Conservation (phyloP, 2,888 invertebrate genomes). For the Archaeoteleia sp. region DNA sequence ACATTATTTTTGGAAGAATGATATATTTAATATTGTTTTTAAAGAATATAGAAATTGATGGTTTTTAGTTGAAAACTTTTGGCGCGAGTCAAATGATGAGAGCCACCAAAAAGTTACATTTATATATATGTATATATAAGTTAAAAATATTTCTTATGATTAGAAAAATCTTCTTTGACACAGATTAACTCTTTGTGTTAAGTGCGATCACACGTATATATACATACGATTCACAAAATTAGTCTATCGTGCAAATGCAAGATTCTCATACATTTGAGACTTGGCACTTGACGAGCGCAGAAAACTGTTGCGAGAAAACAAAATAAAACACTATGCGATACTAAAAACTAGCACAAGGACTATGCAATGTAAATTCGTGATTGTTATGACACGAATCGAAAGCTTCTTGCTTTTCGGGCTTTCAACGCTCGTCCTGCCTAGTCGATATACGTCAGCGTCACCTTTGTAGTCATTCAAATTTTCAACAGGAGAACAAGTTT, state of each 20-base stretch:
- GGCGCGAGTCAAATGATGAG: too few species aligned
- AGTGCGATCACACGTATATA: slow-evolving; percentile 6
- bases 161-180: slow-evolving; percentile 13
- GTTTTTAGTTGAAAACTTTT: too few species aligned
- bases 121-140: too few species aligned
- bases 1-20: too few species aligned
- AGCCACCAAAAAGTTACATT: background rate
- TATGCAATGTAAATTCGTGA: background rate
- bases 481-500: slow-evolving; percentile 28
- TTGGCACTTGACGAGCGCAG: background rate
- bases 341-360: background rate
- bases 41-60: too few species aligned
- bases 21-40: background rate
- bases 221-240: slow-evolving; percentile 19
- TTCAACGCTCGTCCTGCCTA: slow-evolving; percentile 1
- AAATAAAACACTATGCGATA: background rate
- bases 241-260: slow-evolving; percentile 33
- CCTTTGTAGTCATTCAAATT: slow-evolving; percentile 3
- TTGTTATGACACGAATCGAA: background rate
- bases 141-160: too few species aligned
- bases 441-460: background rate
- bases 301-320: background rate
- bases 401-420: background rate
- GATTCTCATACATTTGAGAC: background rate
- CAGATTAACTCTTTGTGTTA: slow-evolving; percentile 13